phyloP scores from a whole-genome alignment of 2,113 vertebrate species.

The Oryzias celebensis region DNA sequence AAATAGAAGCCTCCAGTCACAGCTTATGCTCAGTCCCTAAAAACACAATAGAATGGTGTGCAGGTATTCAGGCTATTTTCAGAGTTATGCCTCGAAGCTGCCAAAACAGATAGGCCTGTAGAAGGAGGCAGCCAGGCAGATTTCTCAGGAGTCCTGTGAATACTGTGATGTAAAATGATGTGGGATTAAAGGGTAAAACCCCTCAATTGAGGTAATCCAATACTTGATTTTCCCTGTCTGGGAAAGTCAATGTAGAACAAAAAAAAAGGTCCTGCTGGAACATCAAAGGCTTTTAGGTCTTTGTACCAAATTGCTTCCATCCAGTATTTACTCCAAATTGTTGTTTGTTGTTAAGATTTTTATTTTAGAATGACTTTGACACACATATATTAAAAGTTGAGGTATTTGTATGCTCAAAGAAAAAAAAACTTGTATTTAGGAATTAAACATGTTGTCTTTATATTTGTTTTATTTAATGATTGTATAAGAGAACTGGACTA shows the following conservation, averaged over 20 bases:
- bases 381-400: too few relatives aligned
- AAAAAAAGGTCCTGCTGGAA: constrained; percentile 25
- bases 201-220: constrained; percentile 56
- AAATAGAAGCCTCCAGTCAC: constrained; percentile 16
- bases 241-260: constrained; percentile 39
- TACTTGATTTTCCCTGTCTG: constrained; percentile 47
- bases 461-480: too few relatives aligned
- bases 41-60: constrained; percentile 32
- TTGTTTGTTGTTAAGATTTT: constrained; percentile 4
- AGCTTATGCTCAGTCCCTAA: constrained; percentile 15
- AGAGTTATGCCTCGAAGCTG: constrained; percentile 42
- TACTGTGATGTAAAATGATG: constrained; percentile 43
- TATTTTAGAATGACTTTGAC: neutral
- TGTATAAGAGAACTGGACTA: too few relatives aligned
- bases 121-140: constrained; percentile 49
- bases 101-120: constrained; percentile 45
- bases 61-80: constrained; percentile 57
- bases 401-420: too few relatives aligned
- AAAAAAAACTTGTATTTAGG: too few relatives aligned
- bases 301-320: neutral
- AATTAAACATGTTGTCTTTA: too few relatives aligned
- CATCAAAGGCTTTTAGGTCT: constrained; percentile 19
- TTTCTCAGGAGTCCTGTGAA: constrained; percentile 46
- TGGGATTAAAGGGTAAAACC: constrained; percentile 53
- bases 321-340: constrained; percentile 2